Evolutionary conservation across 2,888 invertebrate genomes (phyloP).

Genomic region (Rhagophthalmus giganteus): DNA sequence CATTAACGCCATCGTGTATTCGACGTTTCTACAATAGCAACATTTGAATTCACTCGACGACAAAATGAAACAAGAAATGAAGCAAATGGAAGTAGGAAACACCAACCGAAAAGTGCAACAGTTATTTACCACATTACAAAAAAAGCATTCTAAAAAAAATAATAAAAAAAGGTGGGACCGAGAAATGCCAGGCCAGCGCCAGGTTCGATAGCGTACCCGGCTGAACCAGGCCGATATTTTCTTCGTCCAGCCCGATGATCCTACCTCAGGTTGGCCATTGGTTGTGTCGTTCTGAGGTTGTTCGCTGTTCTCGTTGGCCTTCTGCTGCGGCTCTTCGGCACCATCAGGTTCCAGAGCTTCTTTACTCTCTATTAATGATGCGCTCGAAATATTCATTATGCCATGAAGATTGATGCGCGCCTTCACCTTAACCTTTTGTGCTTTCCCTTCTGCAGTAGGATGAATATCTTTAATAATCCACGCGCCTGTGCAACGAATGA

Average conservation of each 20-base stretch:
- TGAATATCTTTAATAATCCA: conserved; percentile 82
- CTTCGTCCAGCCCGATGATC: conserved; percentile 57
- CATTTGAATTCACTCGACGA: too few relatives aligned
- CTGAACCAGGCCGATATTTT: conserved; percentile 57
- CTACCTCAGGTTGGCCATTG: conserved; percentile 52
- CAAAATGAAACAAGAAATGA: too few relatives aligned
- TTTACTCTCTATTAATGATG: conserved; percentile 79
- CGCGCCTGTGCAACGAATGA: conserved; percentile 54
- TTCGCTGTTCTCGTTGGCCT: conserved; percentile 15
- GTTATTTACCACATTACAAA: background rate
- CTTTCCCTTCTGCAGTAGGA: conserved; percentile 84
- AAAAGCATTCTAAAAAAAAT: background rate
- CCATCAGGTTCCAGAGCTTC: conserved; percentile 57
- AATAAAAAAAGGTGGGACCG: conserved; percentile 24
- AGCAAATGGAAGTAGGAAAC: too few relatives aligned
- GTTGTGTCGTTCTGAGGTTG: conserved; percentile 40
- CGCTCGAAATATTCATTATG: conserved; percentile 84
- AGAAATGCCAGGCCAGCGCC: conserved; percentile 44
- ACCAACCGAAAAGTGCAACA: background rate
- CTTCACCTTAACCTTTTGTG: conserved; percentile 95
- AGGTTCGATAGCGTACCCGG: conserved; percentile 56
- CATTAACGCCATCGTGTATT: too few relatives aligned
- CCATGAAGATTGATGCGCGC: conserved; percentile 93
- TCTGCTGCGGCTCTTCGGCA: conserved; percentile 47
- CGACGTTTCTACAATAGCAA: too few relatives aligned